These are phyloP conservation scores for Bubo bubo DNA, from an alignment of 2,113 vertebrate species.

Conservation along the genomic window DNA sequence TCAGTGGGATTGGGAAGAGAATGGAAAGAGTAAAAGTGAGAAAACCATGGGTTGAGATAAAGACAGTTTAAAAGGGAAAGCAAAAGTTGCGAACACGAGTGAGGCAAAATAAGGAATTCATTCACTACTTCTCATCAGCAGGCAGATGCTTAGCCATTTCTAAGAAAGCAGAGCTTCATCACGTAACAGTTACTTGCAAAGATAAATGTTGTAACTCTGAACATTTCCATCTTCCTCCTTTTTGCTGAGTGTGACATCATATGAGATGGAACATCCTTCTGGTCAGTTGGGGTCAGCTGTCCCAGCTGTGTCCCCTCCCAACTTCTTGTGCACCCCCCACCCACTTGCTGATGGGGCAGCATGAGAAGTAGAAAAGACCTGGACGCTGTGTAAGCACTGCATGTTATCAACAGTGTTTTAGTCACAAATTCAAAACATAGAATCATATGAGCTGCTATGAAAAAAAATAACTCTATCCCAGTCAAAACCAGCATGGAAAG, in stretches of 20 bases:
- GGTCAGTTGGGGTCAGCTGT: not conserved
- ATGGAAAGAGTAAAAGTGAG: not conserved
- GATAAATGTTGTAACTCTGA: not conserved
- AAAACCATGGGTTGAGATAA: not conserved
- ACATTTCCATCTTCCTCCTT: not conserved
- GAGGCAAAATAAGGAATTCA: not conserved
- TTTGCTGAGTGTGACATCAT: not conserved
- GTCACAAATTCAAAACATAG: not conserved
- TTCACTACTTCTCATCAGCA: not conserved
- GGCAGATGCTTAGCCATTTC: not conserved
- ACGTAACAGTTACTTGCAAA: not conserved
- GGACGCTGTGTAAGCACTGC: not conserved
- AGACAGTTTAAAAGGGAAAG: not conserved
- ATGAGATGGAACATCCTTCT: not conserved
- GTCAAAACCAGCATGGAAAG: not conserved
- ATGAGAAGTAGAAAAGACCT: not conserved
- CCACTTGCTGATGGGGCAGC: rapidly evolving
- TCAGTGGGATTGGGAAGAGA: not conserved
- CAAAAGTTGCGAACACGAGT: not conserved
- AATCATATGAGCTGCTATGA: not conserved
- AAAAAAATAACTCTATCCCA: not conserved
- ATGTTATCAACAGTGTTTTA: not conserved
- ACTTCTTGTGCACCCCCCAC: not conserved
- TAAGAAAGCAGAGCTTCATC: not conserved
- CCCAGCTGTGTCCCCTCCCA: not conserved